Base-by-base conservation (phyloP, 2,113 vertebrate genomes). In the Tetrax tetrax region DNA sequence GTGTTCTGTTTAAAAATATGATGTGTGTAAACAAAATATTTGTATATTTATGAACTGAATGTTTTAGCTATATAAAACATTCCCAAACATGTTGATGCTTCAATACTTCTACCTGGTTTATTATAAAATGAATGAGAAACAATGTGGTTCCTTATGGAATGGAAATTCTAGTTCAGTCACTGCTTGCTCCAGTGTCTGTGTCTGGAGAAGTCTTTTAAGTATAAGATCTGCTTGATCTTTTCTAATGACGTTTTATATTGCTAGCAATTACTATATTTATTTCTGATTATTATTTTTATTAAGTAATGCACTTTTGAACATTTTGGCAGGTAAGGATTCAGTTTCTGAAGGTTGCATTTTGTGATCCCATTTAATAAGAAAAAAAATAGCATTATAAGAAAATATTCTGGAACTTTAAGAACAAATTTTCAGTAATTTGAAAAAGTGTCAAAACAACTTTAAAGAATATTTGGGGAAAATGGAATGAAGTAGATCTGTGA, bases 11-110 rank as follows among this genome's bases (percentile, higher is more conserved):
- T 90, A 83, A 77, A 94, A 93, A 88, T 89, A 56, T 6, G 43
- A 69, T 68, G 25, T 78, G 59, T 74, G 7, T 64, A 92, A 94
- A 95, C 79, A 96, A 96, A 96, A 86, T 92, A 61, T 93, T 96
- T 92, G 59, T 92, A 1, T 86, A 31, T 88, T 83, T 96, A 80
- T 43, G 41, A 75, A 47, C 33, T 9, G 12, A 78, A 89, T 87
- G 66, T 43, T 43, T 43, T 43, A 43, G 41, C 41, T 43, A 43
- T 16, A 43, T 43, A 43, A 43, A 43, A 43, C 41, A 43, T 43
- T 43, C 41, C 14, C 41, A 43, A 94, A 43, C 21, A 21, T 64
- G 29, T 68, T 81, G 79, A 14, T 20, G 12, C 9, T 66, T 74
- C 57, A 77, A 14, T 41, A 38, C 28, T 83, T 90, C n/a, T 80